Evolutionary conservation across 2,797 vertebrate species (phyloP), one percentile per base, ranked within the genome.

Genomic region (Etheostoma nigrum): DNA sequence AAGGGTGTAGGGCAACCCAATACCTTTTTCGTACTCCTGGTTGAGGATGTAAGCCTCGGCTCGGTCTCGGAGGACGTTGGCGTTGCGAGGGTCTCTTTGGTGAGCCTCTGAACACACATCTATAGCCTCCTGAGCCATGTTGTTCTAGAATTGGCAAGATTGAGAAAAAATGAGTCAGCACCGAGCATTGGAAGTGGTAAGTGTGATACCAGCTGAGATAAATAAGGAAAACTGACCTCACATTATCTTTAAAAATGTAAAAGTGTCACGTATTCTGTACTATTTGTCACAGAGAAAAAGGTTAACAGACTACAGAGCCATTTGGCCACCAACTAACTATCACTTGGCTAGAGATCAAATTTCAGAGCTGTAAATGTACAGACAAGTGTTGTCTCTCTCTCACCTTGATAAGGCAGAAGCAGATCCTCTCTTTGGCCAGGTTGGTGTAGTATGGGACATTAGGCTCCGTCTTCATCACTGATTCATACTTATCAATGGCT

Each of bases 1-100:
- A 7, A 8, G 1, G 9, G 18, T 10, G 23, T 9, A 6, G 15
- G n/a, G 14, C 16, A 36, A 12, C n/a, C 18, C 1, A 0, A 53
- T 76, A 96, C 96, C 96, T 93, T 95, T 96, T 81, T 96, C 95
- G 4, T 96, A 96, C 6, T 97, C 95, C 87, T 96, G 96, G 67
- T 95, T 94, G 54, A 95, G 94, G 87, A 97, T 96, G 87, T 89
- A 96, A n/a, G 95, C 96, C 84, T 96, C 96, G 0, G 96, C 96
- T 82, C 96, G 76, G 92, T 97, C 96, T 47, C 93, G 74, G 75
- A 97, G 94, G 80, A 96, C 66, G 72, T 94, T 92, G 49, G 93
- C 72, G 70, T 96, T 96, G 69, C 92, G 95, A 2, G 96, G 96
- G 74, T 96, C 95, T 79, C 94, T 90, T 83, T 96, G 95, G 70